Conservation (phyloP, 2,113 vertebrate species). For the Cichladusa arquata region DNA sequence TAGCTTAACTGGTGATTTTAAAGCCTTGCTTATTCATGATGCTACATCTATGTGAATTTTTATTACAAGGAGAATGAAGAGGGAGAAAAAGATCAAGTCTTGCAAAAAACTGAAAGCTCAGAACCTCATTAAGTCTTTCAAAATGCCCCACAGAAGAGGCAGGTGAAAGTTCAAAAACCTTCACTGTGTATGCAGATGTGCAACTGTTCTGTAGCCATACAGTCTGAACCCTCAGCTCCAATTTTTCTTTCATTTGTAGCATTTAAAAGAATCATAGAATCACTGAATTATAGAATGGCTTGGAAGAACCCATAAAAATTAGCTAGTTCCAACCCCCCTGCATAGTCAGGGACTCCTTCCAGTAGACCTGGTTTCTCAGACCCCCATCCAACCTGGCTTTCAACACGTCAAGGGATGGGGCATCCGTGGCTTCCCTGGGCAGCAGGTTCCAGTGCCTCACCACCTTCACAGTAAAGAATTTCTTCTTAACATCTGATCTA, state of each 20-base stretch:
- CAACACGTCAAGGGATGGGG: background rate
- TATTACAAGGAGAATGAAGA: background rate
- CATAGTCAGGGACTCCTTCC: background rate
- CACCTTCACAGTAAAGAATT: background rate
- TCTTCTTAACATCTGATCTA: background rate
- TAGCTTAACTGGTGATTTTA: background rate
- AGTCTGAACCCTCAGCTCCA: background rate
- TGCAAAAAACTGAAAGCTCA: background rate
- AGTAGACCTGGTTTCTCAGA: background rate
- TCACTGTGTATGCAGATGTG: background rate
- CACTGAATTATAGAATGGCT: background rate
- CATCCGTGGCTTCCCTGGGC: background rate
- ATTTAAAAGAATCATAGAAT: background rate
- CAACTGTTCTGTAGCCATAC: background rate
- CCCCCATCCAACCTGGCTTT: background rate
- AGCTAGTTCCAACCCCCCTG: background rate
- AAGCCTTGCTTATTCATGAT: background rate
- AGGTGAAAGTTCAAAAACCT: background rate
- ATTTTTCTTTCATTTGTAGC: background rate
- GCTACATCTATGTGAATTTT: background rate
- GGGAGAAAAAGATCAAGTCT: background rate
- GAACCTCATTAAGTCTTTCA: background rate
- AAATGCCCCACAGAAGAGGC: fast-evolving
- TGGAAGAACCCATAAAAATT: background rate
- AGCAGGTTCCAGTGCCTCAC: background rate